Evolutionary conservation across 2,888 invertebrate species (phyloP).

Genomic region (Eilema depressum): DNA sequence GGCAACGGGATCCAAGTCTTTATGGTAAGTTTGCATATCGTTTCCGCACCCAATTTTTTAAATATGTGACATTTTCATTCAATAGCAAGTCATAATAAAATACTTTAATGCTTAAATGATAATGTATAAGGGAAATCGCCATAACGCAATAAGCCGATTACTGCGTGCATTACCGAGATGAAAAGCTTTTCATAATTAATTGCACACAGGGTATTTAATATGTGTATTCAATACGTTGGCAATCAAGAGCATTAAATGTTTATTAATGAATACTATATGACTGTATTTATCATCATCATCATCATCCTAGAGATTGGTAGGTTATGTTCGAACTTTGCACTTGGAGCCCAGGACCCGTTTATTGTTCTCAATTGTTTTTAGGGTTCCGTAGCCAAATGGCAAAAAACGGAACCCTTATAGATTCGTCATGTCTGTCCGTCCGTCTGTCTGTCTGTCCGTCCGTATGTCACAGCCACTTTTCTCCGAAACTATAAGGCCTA

Average conservation of each 20-base stretch:
- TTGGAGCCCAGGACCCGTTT: too few species aligned
- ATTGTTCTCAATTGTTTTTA: too few species aligned
- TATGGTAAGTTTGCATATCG: not conserved
- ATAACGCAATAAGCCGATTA: conserved; percentile 38
- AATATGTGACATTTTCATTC: not conserved
- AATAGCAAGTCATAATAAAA: conserved; percentile 16
- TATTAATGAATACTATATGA: conserved; percentile 5
- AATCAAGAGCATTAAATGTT: not conserved
- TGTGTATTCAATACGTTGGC: conserved; percentile 7
- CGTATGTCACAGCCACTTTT: too few species aligned
- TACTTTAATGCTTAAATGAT: conserved; percentile 4
- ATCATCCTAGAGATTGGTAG: not conserved
- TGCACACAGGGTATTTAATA: conserved; percentile 10
- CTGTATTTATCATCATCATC: not conserved
- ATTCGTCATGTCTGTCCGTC: too few species aligned
- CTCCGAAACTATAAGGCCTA: too few species aligned
- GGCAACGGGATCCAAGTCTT: not conserved
- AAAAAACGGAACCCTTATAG: too few species aligned
- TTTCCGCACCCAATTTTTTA: not conserved
- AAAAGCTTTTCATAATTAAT: conserved; percentile 34
- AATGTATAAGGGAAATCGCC: not conserved
- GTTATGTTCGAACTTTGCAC: not conserved
- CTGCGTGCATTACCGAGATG: conserved; percentile 26
- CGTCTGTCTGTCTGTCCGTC: too few species aligned
- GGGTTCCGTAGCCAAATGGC: too few species aligned